Percentiles rank a stretch among this genome's conserved stretches.
Conservation (phyloP, 1,140 invertebrate species). For the honey bee (Apis mellifera) region DNA sequence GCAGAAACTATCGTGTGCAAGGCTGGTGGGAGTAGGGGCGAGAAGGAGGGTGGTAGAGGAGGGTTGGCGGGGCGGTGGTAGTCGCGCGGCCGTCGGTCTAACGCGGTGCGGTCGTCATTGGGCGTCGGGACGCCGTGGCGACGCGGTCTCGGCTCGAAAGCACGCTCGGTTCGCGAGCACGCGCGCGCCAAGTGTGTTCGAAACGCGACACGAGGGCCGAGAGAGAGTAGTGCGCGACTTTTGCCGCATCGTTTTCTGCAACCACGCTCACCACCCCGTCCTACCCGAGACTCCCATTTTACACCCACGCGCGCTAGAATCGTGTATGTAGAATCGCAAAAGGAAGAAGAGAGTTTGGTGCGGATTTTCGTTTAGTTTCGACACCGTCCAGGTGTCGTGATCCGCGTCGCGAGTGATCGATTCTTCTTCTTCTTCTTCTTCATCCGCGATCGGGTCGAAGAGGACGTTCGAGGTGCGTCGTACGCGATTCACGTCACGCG, state of each 20-base stretch:
- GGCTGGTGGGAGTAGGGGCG: conserved; percentile 1
- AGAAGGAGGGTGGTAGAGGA: conserved; percentile 15
- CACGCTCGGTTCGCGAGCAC: conserved; percentile 47
- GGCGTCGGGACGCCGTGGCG: conserved; percentile 75
- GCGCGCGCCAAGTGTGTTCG: conserved; percentile 55
- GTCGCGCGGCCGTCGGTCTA: conserved; percentile 61
- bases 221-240: conserved; percentile 7
- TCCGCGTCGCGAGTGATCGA: conserved; percentile 22
- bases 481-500: neutral
- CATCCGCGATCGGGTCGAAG: neutral
- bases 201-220: conserved; percentile 52
- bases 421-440: neutral
- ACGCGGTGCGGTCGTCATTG: conserved; percentile 70
- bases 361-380: neutral
- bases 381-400: neutral
- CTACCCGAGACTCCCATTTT: neutral
- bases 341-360: neutral
- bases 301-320: too few relatives aligned
- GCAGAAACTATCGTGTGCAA: conserved; percentile 63
- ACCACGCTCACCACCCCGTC: neutral
- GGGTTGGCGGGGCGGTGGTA: conserved; percentile 42
- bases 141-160: conserved; percentile 63
- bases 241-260: conserved; percentile 6
- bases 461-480: neutral
- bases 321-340: neutral